Percentiles rank a stretch among this genome's conserved stretches.
phyloP scores from a whole-genome alignment of 2,888 invertebrate genomes.

The Clusia tigrina region DNA sequence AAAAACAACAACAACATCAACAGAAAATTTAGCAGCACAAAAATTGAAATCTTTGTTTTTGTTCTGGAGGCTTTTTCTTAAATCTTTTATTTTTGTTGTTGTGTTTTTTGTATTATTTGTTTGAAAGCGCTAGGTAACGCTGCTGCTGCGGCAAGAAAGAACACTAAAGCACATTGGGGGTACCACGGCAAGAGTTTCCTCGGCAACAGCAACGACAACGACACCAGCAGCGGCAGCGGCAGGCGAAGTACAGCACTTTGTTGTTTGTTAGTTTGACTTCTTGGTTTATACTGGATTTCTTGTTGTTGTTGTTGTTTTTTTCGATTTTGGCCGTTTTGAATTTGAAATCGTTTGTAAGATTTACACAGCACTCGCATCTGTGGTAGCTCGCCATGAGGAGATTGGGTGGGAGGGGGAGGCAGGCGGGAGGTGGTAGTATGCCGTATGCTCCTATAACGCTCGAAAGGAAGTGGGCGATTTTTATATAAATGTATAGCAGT shows the following conservation, averaged over 20 bases:
- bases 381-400: background rate
- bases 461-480: constrained; percentile 43
- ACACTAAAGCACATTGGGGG: background rate
- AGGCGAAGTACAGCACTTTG: constrained; percentile 32
- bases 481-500: constrained; percentile 14
- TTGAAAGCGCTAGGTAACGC: background rate
- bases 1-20: constrained; percentile 5
- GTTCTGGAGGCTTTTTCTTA: constrained; percentile 32
- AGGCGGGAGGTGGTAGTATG: constrained; percentile 18
- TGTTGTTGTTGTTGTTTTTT: constrained; percentile 9
- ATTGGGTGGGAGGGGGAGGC: background rate
- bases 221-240: constrained; percentile 18
- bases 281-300: constrained; percentile 21
- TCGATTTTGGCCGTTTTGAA: constrained; percentile 30
- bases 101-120: constrained; percentile 37
- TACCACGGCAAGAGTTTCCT: background rate
- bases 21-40: constrained; percentile 20
- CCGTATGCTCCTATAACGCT: constrained; percentile 2
- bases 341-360: constrained; percentile 33
- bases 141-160: constrained; percentile 15
- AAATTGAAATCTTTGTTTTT: constrained; percentile 36
- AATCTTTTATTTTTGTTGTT: constrained; percentile 39
- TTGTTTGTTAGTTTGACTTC: constrained; percentile 27
- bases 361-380: constrained; percentile 14
- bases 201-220: constrained; percentile 16